Conservation (phyloP, 2,797 vertebrate species). For the Erpetoichthys calabaricus region DNA sequence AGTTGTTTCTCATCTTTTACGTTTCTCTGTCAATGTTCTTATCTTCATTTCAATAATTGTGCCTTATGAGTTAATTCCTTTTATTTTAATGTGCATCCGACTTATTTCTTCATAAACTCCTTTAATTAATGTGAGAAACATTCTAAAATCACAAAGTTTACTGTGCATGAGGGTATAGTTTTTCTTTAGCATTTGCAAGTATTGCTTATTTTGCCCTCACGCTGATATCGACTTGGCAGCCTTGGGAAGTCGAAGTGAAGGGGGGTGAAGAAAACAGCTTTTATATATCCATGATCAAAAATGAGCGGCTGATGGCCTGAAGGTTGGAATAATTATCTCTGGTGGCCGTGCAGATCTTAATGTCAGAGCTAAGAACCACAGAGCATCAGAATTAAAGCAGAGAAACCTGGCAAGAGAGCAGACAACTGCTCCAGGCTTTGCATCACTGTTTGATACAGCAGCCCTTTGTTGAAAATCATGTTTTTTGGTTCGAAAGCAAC, state of each 20-base stretch:
- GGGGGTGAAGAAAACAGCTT: conserved; percentile 30
- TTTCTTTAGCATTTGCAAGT: conserved; percentile 13
- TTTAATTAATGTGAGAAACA: conserved; percentile 6
- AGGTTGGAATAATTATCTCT: conserved; percentile 78
- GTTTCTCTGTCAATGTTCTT: too few species aligned
- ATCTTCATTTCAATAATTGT: too few species aligned
- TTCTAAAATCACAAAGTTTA: conserved; percentile 9
- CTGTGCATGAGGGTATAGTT: conserved; percentile 8
- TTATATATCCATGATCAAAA: conserved; percentile 70
- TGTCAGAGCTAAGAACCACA: conserved; percentile 67
- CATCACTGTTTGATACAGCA: conserved; percentile 72
- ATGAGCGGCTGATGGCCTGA: conserved; percentile 59
- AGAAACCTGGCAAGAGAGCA: conserved; percentile 74
- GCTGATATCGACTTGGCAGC: conserved; percentile 45
- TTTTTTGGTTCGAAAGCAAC: conserved; percentile 55
- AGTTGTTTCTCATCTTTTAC: too few species aligned
- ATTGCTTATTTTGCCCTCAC: conserved; percentile 24
- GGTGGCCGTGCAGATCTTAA: conserved; percentile 61
- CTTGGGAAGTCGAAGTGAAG: conserved; percentile 24
- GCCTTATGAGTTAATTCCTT: too few species aligned
- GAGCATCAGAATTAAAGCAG: conserved; percentile 67
- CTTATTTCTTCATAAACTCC: too few species aligned
- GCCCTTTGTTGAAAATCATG: conserved; percentile 67
- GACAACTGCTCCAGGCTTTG: conserved; percentile 69
- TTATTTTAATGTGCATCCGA: too few species aligned